Evolutionary conservation across 2,888 invertebrate genomes (phyloP).

Genomic region (Reticulitermes lucifugus): DNA sequence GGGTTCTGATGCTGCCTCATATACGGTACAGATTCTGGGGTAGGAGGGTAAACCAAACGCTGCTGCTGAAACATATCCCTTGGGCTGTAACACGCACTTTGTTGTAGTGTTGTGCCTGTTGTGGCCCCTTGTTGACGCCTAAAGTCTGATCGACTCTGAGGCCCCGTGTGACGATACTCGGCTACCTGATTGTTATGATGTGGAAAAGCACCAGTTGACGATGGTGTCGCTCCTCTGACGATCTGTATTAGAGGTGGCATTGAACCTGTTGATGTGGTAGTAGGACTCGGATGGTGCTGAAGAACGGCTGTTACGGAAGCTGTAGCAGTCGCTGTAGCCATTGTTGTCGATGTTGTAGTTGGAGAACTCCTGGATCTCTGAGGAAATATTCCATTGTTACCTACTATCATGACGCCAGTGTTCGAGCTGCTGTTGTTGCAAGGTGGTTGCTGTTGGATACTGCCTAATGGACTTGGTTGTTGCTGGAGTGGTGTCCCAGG

Average conservation of each 20-base stretch:
- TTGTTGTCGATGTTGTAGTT: slow-evolving; percentile 62
- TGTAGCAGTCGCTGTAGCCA: slow-evolving; percentile 71
- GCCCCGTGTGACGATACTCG: slow-evolving; percentile 42
- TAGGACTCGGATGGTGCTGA: slow-evolving; percentile 28
- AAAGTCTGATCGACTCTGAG: slow-evolving; percentile 43
- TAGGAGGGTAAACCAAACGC: not conserved
- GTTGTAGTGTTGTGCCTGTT: not conserved
- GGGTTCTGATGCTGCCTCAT: slow-evolving; percentile 29
- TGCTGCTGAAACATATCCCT: slow-evolving; percentile 35
- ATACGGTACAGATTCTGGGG: slow-evolving; percentile 30
- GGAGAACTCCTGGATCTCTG: slow-evolving; percentile 73
- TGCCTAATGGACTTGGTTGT: slow-evolving; percentile 63
- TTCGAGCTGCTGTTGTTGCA: slow-evolving; percentile 65
- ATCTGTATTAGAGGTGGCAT: slow-evolving; percentile 44
- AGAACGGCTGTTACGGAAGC: slow-evolving; percentile 54
- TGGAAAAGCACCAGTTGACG: slow-evolving; percentile 30
- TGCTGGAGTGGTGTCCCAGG: slow-evolving; percentile 51
- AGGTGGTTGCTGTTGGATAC: slow-evolving; percentile 64
- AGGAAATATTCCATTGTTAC: slow-evolving; percentile 53
- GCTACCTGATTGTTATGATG: slow-evolving; percentile 19
- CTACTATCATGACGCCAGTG: slow-evolving; percentile 23
- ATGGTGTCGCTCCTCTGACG: slow-evolving; percentile 33
- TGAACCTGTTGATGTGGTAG: slow-evolving; percentile 5
- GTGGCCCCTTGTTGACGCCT: slow-evolving; percentile 31
- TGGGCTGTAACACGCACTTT: slow-evolving; percentile 38